phyloP scores from a whole-genome alignment of 2,797 vertebrate species.

The Paedocypris micromegethes region DNA sequence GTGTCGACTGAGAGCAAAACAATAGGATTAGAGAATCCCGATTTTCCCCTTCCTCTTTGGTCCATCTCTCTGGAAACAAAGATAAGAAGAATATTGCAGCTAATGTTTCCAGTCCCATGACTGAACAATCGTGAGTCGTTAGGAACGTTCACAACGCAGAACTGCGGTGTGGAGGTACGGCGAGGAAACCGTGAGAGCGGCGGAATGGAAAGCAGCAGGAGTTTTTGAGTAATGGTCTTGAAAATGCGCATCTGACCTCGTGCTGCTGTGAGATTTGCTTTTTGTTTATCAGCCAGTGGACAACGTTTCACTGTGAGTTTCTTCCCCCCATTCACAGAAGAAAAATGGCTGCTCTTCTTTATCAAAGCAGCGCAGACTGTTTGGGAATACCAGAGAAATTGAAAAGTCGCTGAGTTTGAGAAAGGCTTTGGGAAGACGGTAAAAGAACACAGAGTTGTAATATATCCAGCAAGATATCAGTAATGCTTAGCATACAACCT shows the following conservation, averaged over 20 bases:
- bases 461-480: no score
- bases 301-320: slow-evolving; percentile 24
- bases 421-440: slow-evolving; percentile 3
- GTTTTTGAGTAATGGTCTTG: slow-evolving; percentile 49
- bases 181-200: slow-evolving; percentile 31
- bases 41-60: slow-evolving; percentile 13
- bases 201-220: slow-evolving; percentile 48
- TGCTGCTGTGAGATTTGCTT: slow-evolving; percentile 38
- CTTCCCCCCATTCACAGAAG: slow-evolving; percentile 6
- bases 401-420: slow-evolving; percentile 13
- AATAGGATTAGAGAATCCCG: slow-evolving; percentile 17
- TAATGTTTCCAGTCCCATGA: slow-evolving; percentile 22
- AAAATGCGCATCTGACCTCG: slow-evolving; percentile 48
- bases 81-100: slow-evolving; percentile 34
- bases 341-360: slow-evolving; percentile 19
- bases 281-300: slow-evolving; percentile 32
- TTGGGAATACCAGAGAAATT: slow-evolving; percentile 6
- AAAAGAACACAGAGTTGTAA: no score
- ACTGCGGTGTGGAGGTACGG: slow-evolving; percentile 12
- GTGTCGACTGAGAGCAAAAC: slow-evolving; percentile 7
- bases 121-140: slow-evolving; percentile 19
- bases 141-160: slow-evolving; percentile 26
- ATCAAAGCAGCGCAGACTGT: slow-evolving; percentile 13
- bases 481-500: no score
- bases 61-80: slow-evolving; percentile 41